Conservation (phyloP, 2,888 invertebrate genomes). For the Oscheius sp. region DNA sequence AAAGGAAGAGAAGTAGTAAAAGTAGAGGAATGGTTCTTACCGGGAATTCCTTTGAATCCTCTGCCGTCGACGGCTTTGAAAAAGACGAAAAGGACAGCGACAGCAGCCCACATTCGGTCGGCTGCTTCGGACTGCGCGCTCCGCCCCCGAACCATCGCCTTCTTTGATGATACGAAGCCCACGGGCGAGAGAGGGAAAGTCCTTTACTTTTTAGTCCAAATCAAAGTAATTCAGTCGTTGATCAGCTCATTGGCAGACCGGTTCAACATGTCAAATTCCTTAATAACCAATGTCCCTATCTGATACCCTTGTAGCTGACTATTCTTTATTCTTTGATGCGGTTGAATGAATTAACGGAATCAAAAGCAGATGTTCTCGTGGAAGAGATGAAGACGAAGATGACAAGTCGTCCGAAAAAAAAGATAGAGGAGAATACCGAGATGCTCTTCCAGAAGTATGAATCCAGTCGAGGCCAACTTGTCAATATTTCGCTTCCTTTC, state of each 20-base stretch:
- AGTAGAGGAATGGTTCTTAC: no score
- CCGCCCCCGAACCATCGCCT: background rate
- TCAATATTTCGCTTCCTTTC: no score
- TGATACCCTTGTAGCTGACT: no score
- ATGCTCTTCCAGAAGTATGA: no score
- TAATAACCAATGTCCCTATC: no score
- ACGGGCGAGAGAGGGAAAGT: background rate
- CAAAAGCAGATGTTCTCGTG: no score
- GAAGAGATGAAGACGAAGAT: no score
- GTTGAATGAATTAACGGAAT: no score
- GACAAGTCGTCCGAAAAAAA: background rate
- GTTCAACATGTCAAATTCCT: no score
- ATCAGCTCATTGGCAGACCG: no score
- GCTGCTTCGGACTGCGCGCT: background rate
- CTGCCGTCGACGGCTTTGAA: slow-evolving; percentile 11
- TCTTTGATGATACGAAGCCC: slow-evolving; percentile 16
- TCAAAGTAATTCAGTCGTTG: background rate
- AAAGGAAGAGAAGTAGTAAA: background rate
- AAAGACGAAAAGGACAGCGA: slow-evolving; percentile 9
- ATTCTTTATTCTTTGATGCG: no score
- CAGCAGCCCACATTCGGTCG: slow-evolving; percentile 12
- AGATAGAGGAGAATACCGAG: no score
- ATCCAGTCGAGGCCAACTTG: slow-evolving; percentile 2
- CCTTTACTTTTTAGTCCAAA: background rate
- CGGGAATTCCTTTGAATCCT: slow-evolving; percentile 51